These are phyloP conservation scores for Pseudorhombus dupliciocellatus DNA, from an alignment of 2,113 vertebrate species.

Conservation along the genomic window DNA sequence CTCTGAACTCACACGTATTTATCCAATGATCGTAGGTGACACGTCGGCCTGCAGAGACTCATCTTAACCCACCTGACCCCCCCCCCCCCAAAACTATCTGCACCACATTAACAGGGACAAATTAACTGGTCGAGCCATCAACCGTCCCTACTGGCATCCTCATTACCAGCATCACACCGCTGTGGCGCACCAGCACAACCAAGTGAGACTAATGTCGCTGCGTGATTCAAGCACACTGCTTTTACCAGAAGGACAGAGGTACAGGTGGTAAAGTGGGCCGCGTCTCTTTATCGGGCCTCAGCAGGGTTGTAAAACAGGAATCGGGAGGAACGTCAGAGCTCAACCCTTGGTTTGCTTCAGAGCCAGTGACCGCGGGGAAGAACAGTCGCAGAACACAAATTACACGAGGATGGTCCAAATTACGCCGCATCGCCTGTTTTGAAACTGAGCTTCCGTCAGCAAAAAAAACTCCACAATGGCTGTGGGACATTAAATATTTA, in stretches of 20 bases:
- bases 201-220: slow-evolving; percentile 49
- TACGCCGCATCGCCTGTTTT: slow-evolving; percentile 81
- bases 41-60: slow-evolving; percentile 9
- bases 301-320: slow-evolving; percentile 42
- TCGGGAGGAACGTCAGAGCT: slow-evolving; percentile 17
- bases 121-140: slow-evolving; percentile 40
- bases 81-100: slow-evolving; percentile 19
- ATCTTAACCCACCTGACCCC: slow-evolving; percentile 4
- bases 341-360: background rate
- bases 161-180: slow-evolving; percentile 20
- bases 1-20: slow-evolving; percentile 3
- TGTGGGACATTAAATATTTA: slow-evolving; percentile 92
- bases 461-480: slow-evolving; percentile 80
- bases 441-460: slow-evolving; percentile 85
- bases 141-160: slow-evolving; percentile 33
- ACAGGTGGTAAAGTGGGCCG: background rate
- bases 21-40: background rate
- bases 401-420: slow-evolving; percentile 86
- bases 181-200: slow-evolving; percentile 22
- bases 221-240: slow-evolving; percentile 44
- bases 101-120: slow-evolving; percentile 30
- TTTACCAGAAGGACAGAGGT: background rate
- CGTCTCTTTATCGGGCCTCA: slow-evolving; percentile 30
- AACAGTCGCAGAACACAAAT: slow-evolving; percentile 62
- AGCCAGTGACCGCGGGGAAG: slow-evolving; percentile 34